A percentile compares a stretch with the other conserved stretches of the same genome.
Conservation (phyloP, 1,140 invertebrate genomes). For the Papilio dardanus region DNA sequence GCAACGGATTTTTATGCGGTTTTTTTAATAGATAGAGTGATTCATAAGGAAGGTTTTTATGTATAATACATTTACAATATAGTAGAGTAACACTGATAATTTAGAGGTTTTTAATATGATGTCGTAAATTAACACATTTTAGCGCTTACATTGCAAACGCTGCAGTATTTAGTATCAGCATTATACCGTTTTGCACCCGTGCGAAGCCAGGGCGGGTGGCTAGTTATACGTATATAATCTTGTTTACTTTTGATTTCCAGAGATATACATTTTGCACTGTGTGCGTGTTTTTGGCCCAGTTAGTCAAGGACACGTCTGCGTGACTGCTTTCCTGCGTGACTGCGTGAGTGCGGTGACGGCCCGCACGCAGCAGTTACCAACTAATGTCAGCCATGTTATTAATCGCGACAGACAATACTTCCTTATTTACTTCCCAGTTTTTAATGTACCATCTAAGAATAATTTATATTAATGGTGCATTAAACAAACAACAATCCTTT, state of each 20-base stretch:
- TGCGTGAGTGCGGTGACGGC: not conserved
- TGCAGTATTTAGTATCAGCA: too few species aligned
- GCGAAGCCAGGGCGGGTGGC: too few species aligned
- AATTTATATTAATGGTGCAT: not conserved
- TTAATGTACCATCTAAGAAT: not conserved
- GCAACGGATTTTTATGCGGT: too few species aligned
- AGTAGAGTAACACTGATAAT: too few species aligned
- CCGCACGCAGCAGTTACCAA: not conserved
- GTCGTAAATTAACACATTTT: too few species aligned
- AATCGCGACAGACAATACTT: conserved; percentile 14
- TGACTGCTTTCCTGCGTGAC: conserved; percentile 5
- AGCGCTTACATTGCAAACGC: too few species aligned
- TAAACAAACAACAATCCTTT: not conserved
- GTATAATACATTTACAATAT: too few species aligned
- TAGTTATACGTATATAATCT: too few species aligned
- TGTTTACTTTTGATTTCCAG: not conserved
- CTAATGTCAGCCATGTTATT: conserved; percentile 11
- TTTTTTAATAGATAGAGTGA: too few species aligned
- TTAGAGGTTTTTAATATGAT: too few species aligned
- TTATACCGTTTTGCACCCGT: too few species aligned
- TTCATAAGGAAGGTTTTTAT: too few species aligned
- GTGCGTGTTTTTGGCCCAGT: not conserved
- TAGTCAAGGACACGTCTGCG: conserved; percentile 16
- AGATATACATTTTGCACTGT: not conserved
- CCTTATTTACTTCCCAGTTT: conserved; percentile 9